Evolutionary conservation across 2,797 vertebrate species (phyloP).

Genomic region (Buceros bicornis): DNA sequence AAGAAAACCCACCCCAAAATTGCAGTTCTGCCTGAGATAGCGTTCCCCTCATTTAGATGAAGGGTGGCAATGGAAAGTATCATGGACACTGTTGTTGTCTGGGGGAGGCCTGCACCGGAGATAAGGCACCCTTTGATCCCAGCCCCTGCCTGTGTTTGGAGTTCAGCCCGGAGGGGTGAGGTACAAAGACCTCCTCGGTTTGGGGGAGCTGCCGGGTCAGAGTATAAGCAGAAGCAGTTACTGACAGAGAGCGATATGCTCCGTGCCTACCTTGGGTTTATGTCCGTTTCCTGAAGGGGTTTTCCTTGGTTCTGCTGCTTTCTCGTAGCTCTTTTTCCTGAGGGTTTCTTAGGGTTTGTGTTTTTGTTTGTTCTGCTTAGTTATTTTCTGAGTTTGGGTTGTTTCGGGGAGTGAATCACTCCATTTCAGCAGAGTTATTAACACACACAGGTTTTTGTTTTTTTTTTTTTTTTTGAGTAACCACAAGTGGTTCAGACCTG

Average conservation of each 20-base stretch:
- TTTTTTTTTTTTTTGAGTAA: not conserved
- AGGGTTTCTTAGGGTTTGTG: not conserved
- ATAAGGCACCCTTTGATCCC: not conserved
- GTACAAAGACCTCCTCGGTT: fast-evolving
- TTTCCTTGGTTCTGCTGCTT: conserved; percentile 10
- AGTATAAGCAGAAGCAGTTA: not conserved
- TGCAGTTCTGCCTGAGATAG: not conserved
- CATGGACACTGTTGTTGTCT: not conserved
- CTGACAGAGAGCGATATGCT: not conserved
- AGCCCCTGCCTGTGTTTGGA: not conserved
- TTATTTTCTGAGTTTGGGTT: not conserved
- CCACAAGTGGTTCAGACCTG: not conserved
- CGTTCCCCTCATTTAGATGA: not conserved
- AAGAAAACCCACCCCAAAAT: not conserved
- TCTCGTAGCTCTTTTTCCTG: not conserved
- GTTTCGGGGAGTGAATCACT: not conserved
- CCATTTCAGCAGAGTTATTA: not conserved
- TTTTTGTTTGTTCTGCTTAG: not conserved
- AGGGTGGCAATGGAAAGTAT: not conserved
- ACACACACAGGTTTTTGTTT: not conserved
- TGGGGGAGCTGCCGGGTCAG: not conserved
- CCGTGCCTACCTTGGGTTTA: not conserved
- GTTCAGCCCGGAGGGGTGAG: not conserved
- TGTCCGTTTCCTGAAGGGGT: not conserved
- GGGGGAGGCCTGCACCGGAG: fast-evolving